A percentile compares a stretch with the other conserved stretches of the same genome.
Evolutionary conservation across 1,140 invertebrate species (phyloP).

Genomic region (Rhagoletis pomonella): DNA sequence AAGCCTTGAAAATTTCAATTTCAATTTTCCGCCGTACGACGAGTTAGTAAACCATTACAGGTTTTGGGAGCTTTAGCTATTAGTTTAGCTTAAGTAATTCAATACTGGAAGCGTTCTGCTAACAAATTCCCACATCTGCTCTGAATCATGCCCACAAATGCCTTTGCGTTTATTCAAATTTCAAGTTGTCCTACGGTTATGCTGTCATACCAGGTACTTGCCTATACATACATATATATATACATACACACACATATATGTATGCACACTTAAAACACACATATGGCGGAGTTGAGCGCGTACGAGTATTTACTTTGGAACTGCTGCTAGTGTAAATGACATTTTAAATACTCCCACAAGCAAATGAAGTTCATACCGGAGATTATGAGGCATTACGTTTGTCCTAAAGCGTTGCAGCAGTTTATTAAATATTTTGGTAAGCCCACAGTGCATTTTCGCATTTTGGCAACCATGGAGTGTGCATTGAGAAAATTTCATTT

Average conservation of each 20-base stretch:
- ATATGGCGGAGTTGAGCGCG: background rate
- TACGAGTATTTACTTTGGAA: background rate
- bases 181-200: background rate
- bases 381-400: background rate
- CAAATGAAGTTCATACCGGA: background rate
- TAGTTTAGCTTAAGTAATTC: slow-evolving; percentile 6
- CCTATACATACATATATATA: background rate
- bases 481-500: background rate
- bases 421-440: slow-evolving; percentile 10
- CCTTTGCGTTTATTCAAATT: slow-evolving; percentile 1
- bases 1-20: background rate
- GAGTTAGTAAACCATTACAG: background rate
- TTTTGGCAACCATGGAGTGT: background rate
- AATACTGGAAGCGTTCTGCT: background rate
- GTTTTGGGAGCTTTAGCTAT: background rate
- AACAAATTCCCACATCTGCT: slow-evolving; percentile 3
- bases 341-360: background rate
- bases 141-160: background rate
- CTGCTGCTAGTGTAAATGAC: background rate
- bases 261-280: too few relatives aligned
- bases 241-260: background rate
- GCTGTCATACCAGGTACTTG: background rate
- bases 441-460: background rate
- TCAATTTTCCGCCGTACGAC: background rate
- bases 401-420: background rate